Evolutionary conservation across 2,888 invertebrate species (phyloP), one percentile per base, ranked within the genome.

Genomic region (Drosophila fulvimacula): DNA sequence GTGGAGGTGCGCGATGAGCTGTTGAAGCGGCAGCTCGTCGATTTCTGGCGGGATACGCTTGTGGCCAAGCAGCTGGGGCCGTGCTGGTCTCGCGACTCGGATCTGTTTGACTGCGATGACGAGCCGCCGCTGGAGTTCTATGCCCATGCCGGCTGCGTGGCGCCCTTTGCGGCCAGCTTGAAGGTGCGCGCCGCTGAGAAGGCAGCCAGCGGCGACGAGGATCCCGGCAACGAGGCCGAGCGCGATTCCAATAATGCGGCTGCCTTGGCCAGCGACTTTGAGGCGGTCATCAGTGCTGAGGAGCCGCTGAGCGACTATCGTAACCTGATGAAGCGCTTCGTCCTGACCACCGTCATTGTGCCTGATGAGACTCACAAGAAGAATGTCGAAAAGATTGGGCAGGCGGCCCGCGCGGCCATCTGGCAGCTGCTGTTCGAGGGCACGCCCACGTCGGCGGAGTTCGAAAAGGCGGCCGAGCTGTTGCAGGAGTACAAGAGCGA

Each of bases 401-500:
- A 59, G 3, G 83, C 73, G 4, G 73, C 76, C 2, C 73, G 76
- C 11, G 38, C 57, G 0, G 17, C 56, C 6, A 81, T 91, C 30
- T 90, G 91, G 91, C 53, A 74, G 55, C 36, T 89, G 9, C 66
- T 90, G 5, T 90, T 91, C 39, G 81, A 78, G 6, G 75, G 66
- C 46, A 64, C 55, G 5, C 65, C 65, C n/a, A 52, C 64, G 2
- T 17, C 63, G 27, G 30, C 6, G 30, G 61, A 69, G 15, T 68
- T 58, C 32, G 69, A 76, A 5, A 71, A 73, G 38, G 81, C 81
- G 0, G 73, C 87, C 5, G 87, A 86, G 1, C 56, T 90, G 39
- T 42, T 90, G 42, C 56, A 63, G 39, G 79, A 76, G 27, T 82
- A 88, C 42, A 88, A 85, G 27, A 95, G 95, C 13, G 86, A 91